A percentile compares a stretch with the other conserved stretches of the same genome.
phyloP scores from a whole-genome alignment of 2,797 vertebrate species.

The Perodicticus potto region DNA sequence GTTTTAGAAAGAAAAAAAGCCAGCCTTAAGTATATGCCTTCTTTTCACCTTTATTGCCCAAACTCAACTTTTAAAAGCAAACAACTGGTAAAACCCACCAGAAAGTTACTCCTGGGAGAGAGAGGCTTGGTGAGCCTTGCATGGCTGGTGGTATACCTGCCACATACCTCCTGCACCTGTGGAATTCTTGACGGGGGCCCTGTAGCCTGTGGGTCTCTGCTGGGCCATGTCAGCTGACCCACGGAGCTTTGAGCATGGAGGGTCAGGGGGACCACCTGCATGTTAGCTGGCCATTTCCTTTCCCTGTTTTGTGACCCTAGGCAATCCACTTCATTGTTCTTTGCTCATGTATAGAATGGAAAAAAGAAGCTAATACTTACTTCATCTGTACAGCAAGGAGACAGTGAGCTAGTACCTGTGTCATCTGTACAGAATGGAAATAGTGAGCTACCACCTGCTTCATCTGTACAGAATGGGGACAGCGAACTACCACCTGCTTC shows the following conservation, averaged over 20 bases:
- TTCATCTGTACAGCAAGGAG: neutral
- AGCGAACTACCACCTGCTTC: neutral
- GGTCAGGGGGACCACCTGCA: neutral
- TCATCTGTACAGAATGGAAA: neutral
- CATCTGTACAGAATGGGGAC: neutral
- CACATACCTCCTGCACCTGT: fast-evolving
- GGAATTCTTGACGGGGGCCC: neutral
- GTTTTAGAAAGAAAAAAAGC: neutral
- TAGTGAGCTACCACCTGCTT: no score
- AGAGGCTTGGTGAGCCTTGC: neutral
- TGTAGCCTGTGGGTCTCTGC: neutral
- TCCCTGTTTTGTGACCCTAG: neutral
- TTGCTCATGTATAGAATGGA: neutral
- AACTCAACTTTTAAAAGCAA: neutral
- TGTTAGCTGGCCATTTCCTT: neutral
- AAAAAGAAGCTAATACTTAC: no score
- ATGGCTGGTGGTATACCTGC: no score
- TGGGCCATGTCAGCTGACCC: neutral
- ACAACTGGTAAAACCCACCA: neutral
- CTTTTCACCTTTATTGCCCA: neutral
- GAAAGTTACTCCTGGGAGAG: neutral
- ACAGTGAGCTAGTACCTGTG: neutral
- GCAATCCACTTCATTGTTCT: neutral
- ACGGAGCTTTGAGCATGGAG: neutral
- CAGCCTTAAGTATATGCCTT: neutral